phyloP scores from a whole-genome alignment of 2,888 invertebrate genomes.

The Drosophila paramelanica region DNA sequence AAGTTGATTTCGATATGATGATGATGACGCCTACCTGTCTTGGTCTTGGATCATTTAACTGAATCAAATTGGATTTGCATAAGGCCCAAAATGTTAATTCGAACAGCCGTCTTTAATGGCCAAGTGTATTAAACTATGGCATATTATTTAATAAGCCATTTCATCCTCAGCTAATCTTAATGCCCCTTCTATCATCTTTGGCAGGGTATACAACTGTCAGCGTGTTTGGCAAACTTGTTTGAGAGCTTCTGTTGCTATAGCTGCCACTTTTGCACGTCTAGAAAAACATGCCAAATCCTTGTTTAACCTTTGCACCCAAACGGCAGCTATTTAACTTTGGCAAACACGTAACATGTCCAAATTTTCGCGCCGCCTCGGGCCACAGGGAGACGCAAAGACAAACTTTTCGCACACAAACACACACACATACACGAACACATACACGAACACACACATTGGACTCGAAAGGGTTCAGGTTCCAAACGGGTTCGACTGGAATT shows the following conservation, averaged over 20 bases:
- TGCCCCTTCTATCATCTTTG: too few relatives aligned
- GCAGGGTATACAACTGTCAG: constrained; percentile 31
- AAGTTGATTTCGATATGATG: constrained; percentile 60
- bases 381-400: constrained; percentile 45
- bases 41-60: constrained; percentile 46
- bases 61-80: constrained; percentile 73
- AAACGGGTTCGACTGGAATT: constrained; percentile 72
- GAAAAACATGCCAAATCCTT: constrained; percentile 78
- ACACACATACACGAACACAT: constrained; percentile 10
- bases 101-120: background rate
- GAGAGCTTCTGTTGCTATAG: constrained; percentile 33
- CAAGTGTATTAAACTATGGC: background rate
- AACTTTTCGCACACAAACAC: constrained; percentile 67
- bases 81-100: constrained; percentile 38
- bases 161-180: too few relatives aligned
- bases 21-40: constrained; percentile 70
- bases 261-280: constrained; percentile 50
- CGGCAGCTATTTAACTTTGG: constrained; percentile 77
- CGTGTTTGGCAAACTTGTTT: constrained; percentile 39
- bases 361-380: constrained; percentile 76
- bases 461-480: constrained; percentile 48
- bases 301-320: constrained; percentile 83
- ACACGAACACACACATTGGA: constrained; percentile 1
- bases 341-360: constrained; percentile 81
- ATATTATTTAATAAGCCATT: constrained; percentile 6